phyloP scores from a whole-genome alignment of 2,888 invertebrate genomes.

The Petrolisthes manimaculis region DNA sequence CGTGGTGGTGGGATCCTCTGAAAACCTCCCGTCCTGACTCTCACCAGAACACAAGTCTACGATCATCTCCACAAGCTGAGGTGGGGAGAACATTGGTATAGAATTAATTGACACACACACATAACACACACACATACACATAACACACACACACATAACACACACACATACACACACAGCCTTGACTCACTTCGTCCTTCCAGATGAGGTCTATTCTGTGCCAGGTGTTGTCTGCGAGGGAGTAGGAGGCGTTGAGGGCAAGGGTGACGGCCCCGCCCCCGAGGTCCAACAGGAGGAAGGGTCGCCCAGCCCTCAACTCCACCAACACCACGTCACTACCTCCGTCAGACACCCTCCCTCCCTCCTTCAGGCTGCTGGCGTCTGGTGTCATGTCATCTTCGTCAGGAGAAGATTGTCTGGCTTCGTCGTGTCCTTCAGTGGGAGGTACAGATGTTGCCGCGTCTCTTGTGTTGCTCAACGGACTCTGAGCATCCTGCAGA shows the following conservation, averaged over 20 bases:
- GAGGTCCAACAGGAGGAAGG: slow-evolving; percentile 88
- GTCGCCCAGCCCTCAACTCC: slow-evolving; percentile 83
- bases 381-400: neutral
- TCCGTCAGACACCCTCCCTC: neutral
- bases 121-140: neutral
- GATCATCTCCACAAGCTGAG: slow-evolving; percentile 60
- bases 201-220: slow-evolving; percentile 89
- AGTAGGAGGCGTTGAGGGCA: slow-evolving; percentile 71
- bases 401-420: no score
- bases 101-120: neutral
- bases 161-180: neutral
- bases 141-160: neutral
- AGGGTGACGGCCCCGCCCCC: slow-evolving; percentile 85
- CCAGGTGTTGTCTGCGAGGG: slow-evolving; percentile 85
- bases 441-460: neutral
- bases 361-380: neutral
- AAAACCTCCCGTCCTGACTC: slow-evolving; percentile 18
- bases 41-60: slow-evolving; percentile 61
- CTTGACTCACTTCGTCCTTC: slow-evolving; percentile 71
- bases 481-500: neutral
- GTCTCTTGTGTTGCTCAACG: neutral
- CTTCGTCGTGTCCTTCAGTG: neutral
- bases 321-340: slow-evolving; percentile 78
- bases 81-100: neutral
- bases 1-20: neutral